phyloP scores from a whole-genome alignment of 2,888 invertebrate species.

The Drosophila putrida region DNA sequence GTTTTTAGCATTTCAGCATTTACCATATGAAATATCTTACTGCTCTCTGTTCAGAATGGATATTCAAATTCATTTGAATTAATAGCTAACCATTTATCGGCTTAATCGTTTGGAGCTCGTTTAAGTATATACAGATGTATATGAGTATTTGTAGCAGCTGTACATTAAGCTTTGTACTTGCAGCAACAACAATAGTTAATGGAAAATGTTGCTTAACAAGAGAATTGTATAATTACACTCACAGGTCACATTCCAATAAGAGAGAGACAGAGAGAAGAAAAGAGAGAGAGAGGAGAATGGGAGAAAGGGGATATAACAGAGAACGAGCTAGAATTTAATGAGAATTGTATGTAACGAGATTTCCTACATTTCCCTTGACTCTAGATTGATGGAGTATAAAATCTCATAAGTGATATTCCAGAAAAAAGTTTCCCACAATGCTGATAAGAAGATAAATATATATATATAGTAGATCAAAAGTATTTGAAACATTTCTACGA shows the following conservation, averaged over 20 bases:
- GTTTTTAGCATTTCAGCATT: neutral
- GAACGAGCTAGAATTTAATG: slow-evolving; percentile 18
- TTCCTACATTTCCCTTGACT: slow-evolving; percentile 2
- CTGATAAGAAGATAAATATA: neutral
- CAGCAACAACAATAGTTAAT: slow-evolving; percentile 45
- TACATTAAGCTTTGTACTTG: slow-evolving; percentile 27
- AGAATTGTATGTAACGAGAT: slow-evolving; percentile 21
- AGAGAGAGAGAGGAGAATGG: neutral
- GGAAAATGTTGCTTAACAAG: slow-evolving; percentile 42
- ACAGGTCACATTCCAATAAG: slow-evolving; percentile 30
- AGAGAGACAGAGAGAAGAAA: neutral
- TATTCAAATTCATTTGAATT: slow-evolving; percentile 2
- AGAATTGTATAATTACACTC: slow-evolving; percentile 40
- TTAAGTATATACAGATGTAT: slow-evolving; percentile 19
- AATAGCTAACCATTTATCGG: slow-evolving; percentile 26
- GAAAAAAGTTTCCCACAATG: slow-evolving; percentile 1
- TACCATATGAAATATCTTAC: neutral
- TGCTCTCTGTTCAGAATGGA: neutral
- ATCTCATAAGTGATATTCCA: neutral
- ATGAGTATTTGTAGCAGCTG: slow-evolving; percentile 3
- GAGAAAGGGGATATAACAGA: neutral
- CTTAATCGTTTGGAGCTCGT: slow-evolving; percentile 26
- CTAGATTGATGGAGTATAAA: neutral
- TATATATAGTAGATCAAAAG: slow-evolving; percentile 1
- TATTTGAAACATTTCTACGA: slow-evolving; percentile 16